Evolutionary conservation across 2,113 vertebrate genomes (phyloP), one percentile per base, ranked within the genome.

Genomic region (Odobenus rosmarus): DNA sequence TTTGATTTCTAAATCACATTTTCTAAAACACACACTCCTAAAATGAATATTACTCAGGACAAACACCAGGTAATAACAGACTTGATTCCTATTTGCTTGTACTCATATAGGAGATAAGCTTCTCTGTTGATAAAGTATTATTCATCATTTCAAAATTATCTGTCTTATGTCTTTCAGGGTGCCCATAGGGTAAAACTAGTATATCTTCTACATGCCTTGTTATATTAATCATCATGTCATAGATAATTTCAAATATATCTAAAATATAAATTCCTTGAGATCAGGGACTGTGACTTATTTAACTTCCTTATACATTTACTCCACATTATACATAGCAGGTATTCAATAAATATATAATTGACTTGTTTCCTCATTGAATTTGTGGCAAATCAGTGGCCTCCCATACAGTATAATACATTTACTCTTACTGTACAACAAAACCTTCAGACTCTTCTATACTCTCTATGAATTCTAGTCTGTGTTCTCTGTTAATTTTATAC

Each of bases 61-160:
- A 59, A 77, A 59, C 1, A 92, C 18, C 13, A 92, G 8, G 39
- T 72, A 88, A 88, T 79, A 55, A 16, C 4, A 77, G 6, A 51
- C 12, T 62, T 64, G 77, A 57, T 72, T 89, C 15, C 6, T 77
- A 59, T 72, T 77, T 42, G 23, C 18, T 88, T 91, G 4, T 88
- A 11, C 7, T 93, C 14, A 69, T 28, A 11, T 15, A 93, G 42
- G 46, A 93, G 4, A 81, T 59, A 67, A 59, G 14, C 6, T 94
- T 80, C 28, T 92, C 6, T 12, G 1, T 79, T 90, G 15, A 84
- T 93, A 90, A 76, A 95, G 82, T 83, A 62, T 77, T 64, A 53
- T 31, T 89, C 39, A 77, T 55, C 26, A 72, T 76, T 93, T 89
- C 8, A 86, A 82, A 97, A 89, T 79, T 81, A 13, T 62, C n/a